Percentiles rank a stretch among this genome's conserved stretches.
These are phyloP conservation scores for Salmo trutta DNA, from an alignment of 2,797 vertebrate genomes.

Conservation along the genomic window DNA sequence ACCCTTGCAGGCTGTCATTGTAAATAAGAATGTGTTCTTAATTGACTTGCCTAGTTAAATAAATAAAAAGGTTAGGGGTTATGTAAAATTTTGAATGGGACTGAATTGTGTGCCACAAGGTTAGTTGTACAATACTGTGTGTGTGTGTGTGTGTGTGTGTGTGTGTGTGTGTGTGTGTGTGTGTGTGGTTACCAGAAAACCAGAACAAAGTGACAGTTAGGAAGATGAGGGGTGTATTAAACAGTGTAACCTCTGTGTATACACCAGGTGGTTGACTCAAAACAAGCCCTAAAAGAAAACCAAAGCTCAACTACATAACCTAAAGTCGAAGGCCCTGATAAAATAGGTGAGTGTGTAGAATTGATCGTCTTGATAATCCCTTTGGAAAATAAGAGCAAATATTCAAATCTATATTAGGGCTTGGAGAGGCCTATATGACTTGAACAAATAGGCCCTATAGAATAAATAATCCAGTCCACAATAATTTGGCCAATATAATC, in stretches of 20 bases:
- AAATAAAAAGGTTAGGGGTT: too few relatives aligned
- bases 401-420: slow-evolving; percentile 2
- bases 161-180: neutral
- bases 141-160: slow-evolving; percentile 6
- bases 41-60: too few relatives aligned
- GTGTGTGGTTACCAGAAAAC: neutral
- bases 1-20: too few relatives aligned
- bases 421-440: neutral
- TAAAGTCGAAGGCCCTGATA: neutral
- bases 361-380: slow-evolving; percentile 7
- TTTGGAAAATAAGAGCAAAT: neutral
- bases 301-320: neutral
- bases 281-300: neutral
- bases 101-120: too few relatives aligned
- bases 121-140: neutral
- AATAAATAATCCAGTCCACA: neutral
- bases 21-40: too few relatives aligned
- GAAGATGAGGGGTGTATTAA: neutral
- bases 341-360: neutral
- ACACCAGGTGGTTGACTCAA: neutral
- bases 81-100: too few relatives aligned
- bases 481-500: slow-evolving; percentile 38
- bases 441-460: neutral
- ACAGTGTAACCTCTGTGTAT: neutral
- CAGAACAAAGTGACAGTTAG: neutral